Conservation (phyloP, 64 coral and sea anemone species). For the Acropora tenuis region DNA sequence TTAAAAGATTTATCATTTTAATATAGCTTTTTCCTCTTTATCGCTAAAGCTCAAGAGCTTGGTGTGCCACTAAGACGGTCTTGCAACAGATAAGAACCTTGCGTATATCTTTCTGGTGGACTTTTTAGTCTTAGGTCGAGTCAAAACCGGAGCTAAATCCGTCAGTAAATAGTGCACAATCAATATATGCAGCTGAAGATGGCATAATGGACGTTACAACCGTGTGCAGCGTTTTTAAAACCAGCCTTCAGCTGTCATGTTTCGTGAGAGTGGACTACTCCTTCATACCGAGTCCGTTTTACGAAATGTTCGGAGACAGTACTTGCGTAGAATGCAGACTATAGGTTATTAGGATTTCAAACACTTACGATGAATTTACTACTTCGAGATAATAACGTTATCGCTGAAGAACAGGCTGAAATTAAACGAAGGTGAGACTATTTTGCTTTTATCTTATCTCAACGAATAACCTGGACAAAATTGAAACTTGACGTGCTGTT, state of each 20-base stretch:
- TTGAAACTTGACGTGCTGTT: background rate
- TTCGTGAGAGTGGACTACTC: background rate
- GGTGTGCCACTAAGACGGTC: background rate
- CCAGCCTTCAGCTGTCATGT: background rate
- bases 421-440: background rate
- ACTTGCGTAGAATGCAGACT: background rate
- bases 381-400: background rate
- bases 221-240: background rate
- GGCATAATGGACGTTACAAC: background rate
- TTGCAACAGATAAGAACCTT: background rate
- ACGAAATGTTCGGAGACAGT: background rate
- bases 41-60: slow-evolving; percentile 10
- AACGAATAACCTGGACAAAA: background rate
- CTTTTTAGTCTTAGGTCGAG: background rate
- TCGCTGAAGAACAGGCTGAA: background rate
- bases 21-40: background rate
- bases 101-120: background rate
- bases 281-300: background rate
- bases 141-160: background rate
- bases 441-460: slow-evolving; percentile 27
- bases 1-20: slow-evolving; percentile 13
- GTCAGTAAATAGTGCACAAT: background rate
- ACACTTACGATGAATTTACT: background rate
- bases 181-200: background rate
- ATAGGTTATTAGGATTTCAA: background rate